phyloP scores from a whole-genome alignment of 2,888 invertebrate species.

The Caenorhabditis japonica region DNA sequence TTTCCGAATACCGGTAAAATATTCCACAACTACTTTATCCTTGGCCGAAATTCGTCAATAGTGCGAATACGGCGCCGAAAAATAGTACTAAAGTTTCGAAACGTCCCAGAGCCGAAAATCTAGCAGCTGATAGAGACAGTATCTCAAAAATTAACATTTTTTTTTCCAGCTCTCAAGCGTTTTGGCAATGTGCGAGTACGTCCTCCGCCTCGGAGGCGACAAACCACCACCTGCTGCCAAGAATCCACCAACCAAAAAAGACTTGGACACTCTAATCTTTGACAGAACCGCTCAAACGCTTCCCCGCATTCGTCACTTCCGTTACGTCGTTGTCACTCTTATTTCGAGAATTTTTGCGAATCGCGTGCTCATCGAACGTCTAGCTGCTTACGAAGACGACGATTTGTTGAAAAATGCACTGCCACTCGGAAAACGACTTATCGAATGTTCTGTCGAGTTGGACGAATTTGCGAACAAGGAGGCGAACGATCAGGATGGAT shows the following conservation, averaged over 20 bases:
- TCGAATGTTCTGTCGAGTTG: conserved; percentile 64
- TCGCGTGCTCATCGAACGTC: conserved; percentile 83
- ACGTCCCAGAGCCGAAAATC: no score
- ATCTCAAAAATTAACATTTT: no score
- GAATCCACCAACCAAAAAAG: conserved; percentile 14
- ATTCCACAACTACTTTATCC: no score
- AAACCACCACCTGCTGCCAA: conserved; percentile 3
- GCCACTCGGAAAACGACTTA: conserved; percentile 62
- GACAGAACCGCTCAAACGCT: conserved; percentile 82
- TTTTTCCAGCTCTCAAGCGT: conserved; percentile 60
- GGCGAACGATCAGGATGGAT: conserved; percentile 50
- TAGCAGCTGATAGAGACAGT: no score
- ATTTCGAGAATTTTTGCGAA: conserved; percentile 84
- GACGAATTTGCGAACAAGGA: conserved; percentile 67
- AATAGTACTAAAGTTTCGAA: no score
- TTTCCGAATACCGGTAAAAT: no score
- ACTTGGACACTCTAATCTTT: conserved; percentile 43
- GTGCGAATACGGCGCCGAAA: no score
- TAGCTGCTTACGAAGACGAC: conserved; percentile 64
- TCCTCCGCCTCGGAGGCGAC: conserved; percentile 70
- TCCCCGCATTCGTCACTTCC: conserved; percentile 88
- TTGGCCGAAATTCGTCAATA: no score
- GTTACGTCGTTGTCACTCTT: conserved; percentile 86
- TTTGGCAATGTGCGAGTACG: conserved; percentile 66
- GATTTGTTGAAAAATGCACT: conserved; percentile 59